A percentile compares a stretch with the other conserved stretches of the same genome.
phyloP scores from a whole-genome alignment of 2,888 invertebrate species.

The Elegia similella region DNA sequence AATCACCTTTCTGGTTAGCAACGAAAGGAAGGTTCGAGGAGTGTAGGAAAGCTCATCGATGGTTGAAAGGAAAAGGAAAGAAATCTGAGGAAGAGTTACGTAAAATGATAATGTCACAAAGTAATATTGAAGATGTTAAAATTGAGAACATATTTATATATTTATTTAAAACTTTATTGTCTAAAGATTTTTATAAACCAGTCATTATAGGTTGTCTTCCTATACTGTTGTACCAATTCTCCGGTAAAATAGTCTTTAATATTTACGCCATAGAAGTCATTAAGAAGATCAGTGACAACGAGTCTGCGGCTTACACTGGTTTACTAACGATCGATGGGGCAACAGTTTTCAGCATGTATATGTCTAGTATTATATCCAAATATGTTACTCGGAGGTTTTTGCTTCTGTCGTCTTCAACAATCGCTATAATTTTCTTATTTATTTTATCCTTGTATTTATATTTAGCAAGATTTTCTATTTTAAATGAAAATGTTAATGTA shows the following conservation, averaged over 20 bases:
- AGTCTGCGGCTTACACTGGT: constrained; percentile 35
- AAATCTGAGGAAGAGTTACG: constrained; percentile 23
- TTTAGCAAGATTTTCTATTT: constrained; percentile 3
- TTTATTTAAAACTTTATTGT: neutral
- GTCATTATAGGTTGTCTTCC: constrained; percentile 16
- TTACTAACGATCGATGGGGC: constrained; percentile 38
- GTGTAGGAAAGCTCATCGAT: constrained; percentile 25
- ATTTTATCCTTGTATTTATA: constrained; percentile 14
- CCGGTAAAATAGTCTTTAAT: constrained; percentile 40
- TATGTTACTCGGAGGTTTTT: constrained; percentile 24
- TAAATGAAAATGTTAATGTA: constrained; percentile 11
- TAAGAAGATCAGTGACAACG: constrained; percentile 35
- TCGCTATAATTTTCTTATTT: constrained; percentile 11
- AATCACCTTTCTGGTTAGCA: constrained; percentile 30
- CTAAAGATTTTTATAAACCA: constrained; percentile 23
- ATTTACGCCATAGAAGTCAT: constrained; percentile 41
- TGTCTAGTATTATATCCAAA: constrained; percentile 26
- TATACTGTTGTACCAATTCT: constrained; percentile 32
- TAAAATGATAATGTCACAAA: constrained; percentile 17
- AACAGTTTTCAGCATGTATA: constrained; percentile 31
- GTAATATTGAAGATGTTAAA: constrained; percentile 28
- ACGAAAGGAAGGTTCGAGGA: constrained; percentile 24
- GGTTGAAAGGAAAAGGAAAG: constrained; percentile 24
- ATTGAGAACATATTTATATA: constrained; percentile 4
- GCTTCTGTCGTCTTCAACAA: neutral